Percentiles rank a stretch among this genome's conserved stretches.
phyloP scores from a whole-genome alignment of 2,888 invertebrate species.

The Camponotus fellah region DNA sequence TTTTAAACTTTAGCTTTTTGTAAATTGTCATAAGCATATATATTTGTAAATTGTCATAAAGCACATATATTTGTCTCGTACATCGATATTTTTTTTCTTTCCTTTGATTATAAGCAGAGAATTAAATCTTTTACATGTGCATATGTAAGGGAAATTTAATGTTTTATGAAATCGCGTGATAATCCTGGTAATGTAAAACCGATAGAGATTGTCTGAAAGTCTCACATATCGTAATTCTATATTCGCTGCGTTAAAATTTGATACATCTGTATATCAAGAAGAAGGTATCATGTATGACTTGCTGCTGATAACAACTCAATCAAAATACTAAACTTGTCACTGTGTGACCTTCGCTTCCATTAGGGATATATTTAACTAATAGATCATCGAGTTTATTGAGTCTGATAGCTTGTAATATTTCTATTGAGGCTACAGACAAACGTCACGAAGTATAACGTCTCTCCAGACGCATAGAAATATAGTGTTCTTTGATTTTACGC shows the following conservation, averaged over 20 bases:
- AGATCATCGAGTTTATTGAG: constrained; percentile 74
- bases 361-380: constrained; percentile 61
- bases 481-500: constrained; percentile 14
- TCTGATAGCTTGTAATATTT: constrained; percentile 74
- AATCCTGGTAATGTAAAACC: constrained; percentile 24
- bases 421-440: constrained; percentile 80
- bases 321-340: constrained; percentile 1
- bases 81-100: constrained; percentile 4
- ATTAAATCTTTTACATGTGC: constrained; percentile 5
- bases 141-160: neutral
- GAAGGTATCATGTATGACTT: neutral
- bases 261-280: neutral
- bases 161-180: constrained; percentile 74
- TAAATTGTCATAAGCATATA: constrained; percentile 56
- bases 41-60: neutral
- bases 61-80: constrained; percentile 40
- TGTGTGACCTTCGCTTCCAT: constrained; percentile 27
- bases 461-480: constrained; percentile 34
- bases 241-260: neutral
- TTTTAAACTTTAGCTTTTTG: constrained; percentile 61
- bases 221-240: neutral
- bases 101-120: neutral
- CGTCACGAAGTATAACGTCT: constrained; percentile 31
- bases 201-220: neutral
- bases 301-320: constrained; percentile 35